Evolutionary conservation across 2,797 vertebrate species (phyloP), one percentile per base, ranked within the genome.

Genomic region (Otolemur crassicaudatus): DNA sequence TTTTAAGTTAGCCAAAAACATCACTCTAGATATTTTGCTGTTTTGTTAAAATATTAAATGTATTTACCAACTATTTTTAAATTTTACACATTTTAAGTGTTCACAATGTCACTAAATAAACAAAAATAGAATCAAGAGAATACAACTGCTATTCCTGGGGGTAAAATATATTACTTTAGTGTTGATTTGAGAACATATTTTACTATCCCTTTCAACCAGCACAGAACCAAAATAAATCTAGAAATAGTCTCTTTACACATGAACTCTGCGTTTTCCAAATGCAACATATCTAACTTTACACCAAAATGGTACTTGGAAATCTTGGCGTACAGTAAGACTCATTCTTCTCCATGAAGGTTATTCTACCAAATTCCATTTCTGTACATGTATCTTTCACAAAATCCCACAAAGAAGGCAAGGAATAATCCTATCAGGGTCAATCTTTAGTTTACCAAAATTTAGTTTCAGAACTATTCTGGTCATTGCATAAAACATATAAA

Each of bases 21-120:
- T 49, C 43, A 88, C 53, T 75, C 61, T 20, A 46, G 53, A 73
- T 65, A 95, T 58, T 87, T 53, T 87, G 46, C 13, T 94, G 20
- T 60, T 91, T 87, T 85, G 31, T 58, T 83, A 37, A 60, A 86
- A 87, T 77, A 72, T 12, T 79, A 95, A 95, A 72, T 7, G 19
- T n/a, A 77, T 69, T 94, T 80, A 88, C 46, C 46, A 67, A 60
- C n/a, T 92, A 89, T 92, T 94, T 95, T 20, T 29, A 96, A 93
- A 86, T 61, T 43, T 94, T 37, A 86, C 6, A 56, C 46, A 43
- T 83, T 84, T 90, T 67, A 83, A 94, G 5, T 91, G n/a, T 67
- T 92, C 92, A 94, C 25, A 79, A 4, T 77, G 56, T 34, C 27
- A 72, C 13, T 22, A 94, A 40, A n/a, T 60, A 86, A 86, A 2